Conservation (phyloP, 2,888 invertebrate species). For the Drosophila hamatofila region DNA sequence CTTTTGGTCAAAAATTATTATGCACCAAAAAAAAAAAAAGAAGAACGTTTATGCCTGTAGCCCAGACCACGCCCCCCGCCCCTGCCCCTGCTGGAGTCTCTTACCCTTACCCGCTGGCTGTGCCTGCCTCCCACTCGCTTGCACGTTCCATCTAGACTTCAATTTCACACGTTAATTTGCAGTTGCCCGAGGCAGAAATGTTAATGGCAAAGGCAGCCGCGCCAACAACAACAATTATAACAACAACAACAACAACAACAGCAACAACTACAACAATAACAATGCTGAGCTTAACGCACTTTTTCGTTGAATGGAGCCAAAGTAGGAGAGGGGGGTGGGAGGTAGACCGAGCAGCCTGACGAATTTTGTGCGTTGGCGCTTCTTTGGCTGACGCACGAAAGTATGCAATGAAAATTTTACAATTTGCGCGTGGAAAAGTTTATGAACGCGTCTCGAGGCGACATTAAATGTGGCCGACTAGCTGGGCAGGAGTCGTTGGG, state of each 20-base stretch:
- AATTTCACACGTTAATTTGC: constrained; percentile 72
- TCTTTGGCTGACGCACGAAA: constrained; percentile 53
- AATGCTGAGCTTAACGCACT: constrained; percentile 39
- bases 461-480: constrained; percentile 54
- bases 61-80: background rate
- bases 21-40: constrained; percentile 18
- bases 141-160: constrained; percentile 33
- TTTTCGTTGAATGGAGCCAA: background rate
- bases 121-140: background rate
- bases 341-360: constrained; percentile 6
- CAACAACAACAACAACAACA: constrained; percentile 15
- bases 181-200: constrained; percentile 61
- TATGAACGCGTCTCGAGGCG: constrained; percentile 67
- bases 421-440: constrained; percentile 73
- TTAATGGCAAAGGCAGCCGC: constrained; percentile 52
- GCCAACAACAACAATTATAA: constrained; percentile 17
- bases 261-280: constrained; percentile 10
- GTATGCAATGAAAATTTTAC: constrained; percentile 75
- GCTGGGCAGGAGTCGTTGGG: background rate
- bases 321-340: no score
- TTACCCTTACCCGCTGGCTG: background rate
- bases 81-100: background rate
- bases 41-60: constrained; percentile 1
- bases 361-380: constrained; percentile 46
- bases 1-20: constrained; percentile 44